Conservation (phyloP, 2,113 vertebrate genomes). For the Pterophyllum scalare region DNA sequence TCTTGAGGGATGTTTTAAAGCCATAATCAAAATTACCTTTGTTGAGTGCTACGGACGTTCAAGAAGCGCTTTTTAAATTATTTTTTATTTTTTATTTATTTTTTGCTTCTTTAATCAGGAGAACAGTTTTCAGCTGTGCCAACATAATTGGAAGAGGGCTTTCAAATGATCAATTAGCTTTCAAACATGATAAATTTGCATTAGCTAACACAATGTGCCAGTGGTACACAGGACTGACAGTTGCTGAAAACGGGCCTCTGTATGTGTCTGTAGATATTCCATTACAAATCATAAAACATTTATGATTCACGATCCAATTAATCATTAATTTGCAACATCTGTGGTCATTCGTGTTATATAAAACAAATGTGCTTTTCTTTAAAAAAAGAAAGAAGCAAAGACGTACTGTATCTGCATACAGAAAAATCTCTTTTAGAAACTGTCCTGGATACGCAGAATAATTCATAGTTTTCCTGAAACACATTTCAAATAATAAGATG, state of each 20-base stretch:
- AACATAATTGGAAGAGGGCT: background rate
- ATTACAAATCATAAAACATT: background rate
- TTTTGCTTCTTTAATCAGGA: background rate
- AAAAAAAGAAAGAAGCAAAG: background rate
- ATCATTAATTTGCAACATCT: background rate
- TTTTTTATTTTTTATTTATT: background rate
- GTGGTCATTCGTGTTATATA: accelerated
- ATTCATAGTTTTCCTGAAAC: background rate
- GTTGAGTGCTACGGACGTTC: background rate
- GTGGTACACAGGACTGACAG: background rate
- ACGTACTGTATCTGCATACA: too few species aligned
- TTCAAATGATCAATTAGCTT: constrained; percentile 8
- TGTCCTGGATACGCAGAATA: background rate
- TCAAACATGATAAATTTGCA: background rate
- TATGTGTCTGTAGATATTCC: background rate
- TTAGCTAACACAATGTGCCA: background rate
- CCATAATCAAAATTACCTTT: background rate
- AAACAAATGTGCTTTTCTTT: background rate
- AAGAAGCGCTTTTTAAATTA: background rate
- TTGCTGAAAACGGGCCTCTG: background rate
- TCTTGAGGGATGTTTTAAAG: background rate
- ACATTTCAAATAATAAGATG: background rate
- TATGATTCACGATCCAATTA: background rate
- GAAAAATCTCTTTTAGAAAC: background rate
- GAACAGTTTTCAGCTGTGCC: constrained; percentile 2